A percentile compares a stretch with the other conserved stretches of the same genome.
Evolutionary conservation across 2,113 vertebrate genomes (phyloP).

Genomic region (Carassius auratus): DNA sequence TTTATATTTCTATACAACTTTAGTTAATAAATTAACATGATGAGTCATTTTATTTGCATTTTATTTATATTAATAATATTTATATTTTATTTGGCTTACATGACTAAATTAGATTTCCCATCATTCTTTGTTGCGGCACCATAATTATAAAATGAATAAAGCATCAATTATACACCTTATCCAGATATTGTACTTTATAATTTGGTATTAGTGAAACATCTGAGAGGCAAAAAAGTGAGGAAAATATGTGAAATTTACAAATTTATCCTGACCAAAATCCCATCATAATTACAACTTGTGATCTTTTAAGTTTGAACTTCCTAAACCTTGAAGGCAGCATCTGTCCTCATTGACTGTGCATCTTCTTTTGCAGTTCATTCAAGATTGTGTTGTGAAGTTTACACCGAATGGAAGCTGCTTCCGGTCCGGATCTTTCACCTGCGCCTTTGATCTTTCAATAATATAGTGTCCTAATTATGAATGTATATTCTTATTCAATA

Average conservation of each 20-base stretch:
- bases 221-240: not conserved
- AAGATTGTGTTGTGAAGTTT: constrained; percentile 90
- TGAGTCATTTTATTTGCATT: too few relatives aligned
- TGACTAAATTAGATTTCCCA: not conserved
- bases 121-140: not conserved
- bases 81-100: not conserved
- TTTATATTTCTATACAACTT: too few relatives aligned
- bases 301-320: not conserved
- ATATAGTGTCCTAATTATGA: constrained; percentile 50
- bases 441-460: constrained; percentile 48
- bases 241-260: too few relatives aligned
- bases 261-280: not conserved
- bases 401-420: not conserved
- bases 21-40: too few relatives aligned
- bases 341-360: not conserved
- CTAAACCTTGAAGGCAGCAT: not conserved
- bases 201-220: not conserved
- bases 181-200: not conserved
- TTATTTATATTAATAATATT: not conserved
- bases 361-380: constrained; percentile 83
- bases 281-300: not conserved
- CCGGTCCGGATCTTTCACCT: constrained; percentile 38
- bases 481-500: constrained; percentile 16
- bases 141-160: not conserved
- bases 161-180: not conserved